Percentiles rank a stretch among this genome's conserved stretches.
phyloP scores from a whole-genome alignment of 23 tunicate species.

The Ciona savignyi region DNA sequence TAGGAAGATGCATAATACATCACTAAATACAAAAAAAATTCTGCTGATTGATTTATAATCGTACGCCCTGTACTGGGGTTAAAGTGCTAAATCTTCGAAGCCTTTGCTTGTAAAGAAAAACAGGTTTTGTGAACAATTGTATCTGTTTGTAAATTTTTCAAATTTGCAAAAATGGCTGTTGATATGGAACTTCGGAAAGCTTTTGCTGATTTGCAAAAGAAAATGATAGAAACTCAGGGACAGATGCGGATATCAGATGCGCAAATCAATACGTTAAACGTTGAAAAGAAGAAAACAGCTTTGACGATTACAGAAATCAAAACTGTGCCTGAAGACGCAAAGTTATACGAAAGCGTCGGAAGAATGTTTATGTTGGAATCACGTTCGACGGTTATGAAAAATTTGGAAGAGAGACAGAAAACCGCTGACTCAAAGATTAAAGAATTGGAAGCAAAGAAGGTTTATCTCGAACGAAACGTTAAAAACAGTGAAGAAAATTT shows the following conservation, averaged over 20 bases:
- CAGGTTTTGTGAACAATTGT: neutral
- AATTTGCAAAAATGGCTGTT: neutral
- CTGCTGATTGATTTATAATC: too few relatives aligned
- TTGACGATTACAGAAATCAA: conserved; percentile 43
- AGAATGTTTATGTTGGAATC: conserved; percentile 80
- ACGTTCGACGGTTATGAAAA: conserved; percentile 34
- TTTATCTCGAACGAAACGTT: conserved; percentile 63
- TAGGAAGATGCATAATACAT: too few relatives aligned
- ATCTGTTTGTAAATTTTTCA: neutral
- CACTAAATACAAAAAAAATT: too few relatives aligned
- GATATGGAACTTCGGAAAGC: conserved; percentile 36
- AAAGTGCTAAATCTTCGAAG: too few relatives aligned
- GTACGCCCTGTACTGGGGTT: too few relatives aligned
- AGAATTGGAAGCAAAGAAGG: conserved; percentile 86
- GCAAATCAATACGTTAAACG: conserved; percentile 29
- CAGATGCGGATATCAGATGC: conserved; percentile 72
- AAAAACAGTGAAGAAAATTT: conserved; percentile 89
- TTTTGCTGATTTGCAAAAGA: conserved; percentile 67
- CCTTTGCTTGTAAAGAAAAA: too few relatives aligned
- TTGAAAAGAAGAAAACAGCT: conserved; percentile 36
- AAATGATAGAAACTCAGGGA: conserved; percentile 61
- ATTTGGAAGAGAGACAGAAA: conserved; percentile 28
- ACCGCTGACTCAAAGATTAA: conserved; percentile 41
- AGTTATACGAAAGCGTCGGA: conserved; percentile 60
- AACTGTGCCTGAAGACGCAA: conserved; percentile 41